phyloP scores from a whole-genome alignment of 2,888 invertebrate species.

The Drosophila nigricruria region DNA sequence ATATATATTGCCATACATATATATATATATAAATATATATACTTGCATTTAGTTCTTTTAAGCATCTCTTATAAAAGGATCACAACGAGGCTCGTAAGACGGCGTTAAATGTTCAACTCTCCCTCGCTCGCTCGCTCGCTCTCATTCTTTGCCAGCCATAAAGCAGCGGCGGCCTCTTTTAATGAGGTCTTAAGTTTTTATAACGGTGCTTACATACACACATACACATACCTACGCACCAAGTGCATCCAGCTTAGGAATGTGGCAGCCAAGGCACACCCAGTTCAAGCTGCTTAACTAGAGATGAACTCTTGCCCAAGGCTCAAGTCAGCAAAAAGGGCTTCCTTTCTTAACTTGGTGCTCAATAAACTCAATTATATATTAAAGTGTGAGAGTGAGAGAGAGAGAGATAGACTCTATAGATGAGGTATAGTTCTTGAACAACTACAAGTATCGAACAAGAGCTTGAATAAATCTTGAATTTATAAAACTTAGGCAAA shows the following conservation, averaged over 20 bases:
- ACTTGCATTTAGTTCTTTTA: slow-evolving; percentile 43
- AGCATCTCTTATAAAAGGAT: slow-evolving; percentile 53
- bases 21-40: slow-evolving; percentile 18
- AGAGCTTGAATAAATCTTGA: not conserved
- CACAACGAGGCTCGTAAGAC: slow-evolving; percentile 33
- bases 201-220: slow-evolving; percentile 57
- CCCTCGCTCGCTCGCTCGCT: slow-evolving; percentile 51
- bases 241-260: slow-evolving; percentile 33
- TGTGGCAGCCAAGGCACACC: slow-evolving; percentile 50
- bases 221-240: not conserved
- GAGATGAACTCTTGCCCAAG: slow-evolving; percentile 28
- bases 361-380: slow-evolving; percentile 6
- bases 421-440: not conserved
- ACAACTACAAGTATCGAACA: not conserved
- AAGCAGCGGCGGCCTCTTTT: slow-evolving; percentile 73
- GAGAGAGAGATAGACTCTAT: not conserved
- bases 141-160: slow-evolving; percentile 57
- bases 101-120: slow-evolving; percentile 74
- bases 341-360: not conserved
- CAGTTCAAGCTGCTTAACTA: slow-evolving; percentile 22
- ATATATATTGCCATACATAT: slow-evolving; percentile 18
- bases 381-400: not conserved
- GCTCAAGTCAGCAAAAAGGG: not conserved
- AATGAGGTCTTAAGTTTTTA: slow-evolving; percentile 78
- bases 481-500: not conserved